These are phyloP conservation scores for Holothuria glaberrima DNA, from an alignment of 35 echinoderm and acorn worm species.

Conservation along the genomic window DNA sequence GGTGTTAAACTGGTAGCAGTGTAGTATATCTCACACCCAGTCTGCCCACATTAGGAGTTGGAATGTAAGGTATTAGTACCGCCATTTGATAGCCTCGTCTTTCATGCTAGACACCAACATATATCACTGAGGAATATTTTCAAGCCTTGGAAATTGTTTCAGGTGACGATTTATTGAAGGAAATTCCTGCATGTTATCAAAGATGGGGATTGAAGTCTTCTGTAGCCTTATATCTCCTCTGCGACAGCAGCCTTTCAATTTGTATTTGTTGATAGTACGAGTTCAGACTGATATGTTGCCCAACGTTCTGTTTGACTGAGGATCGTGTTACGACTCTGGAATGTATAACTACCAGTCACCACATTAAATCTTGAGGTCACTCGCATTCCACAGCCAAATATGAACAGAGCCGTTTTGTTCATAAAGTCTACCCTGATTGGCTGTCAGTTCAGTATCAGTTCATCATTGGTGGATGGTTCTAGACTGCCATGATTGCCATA, in stretches of 20 bases:
- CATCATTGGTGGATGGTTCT: slow-evolving; percentile 15
- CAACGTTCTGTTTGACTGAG: slow-evolving; percentile 30
- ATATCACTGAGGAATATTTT: too few relatives aligned
- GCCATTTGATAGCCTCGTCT: neutral
- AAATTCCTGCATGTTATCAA: slow-evolving; percentile 28
- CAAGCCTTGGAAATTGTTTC: neutral
- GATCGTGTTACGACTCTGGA: slow-evolving; percentile 33
- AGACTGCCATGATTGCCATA: slow-evolving; percentile 14
- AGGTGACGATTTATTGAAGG: slow-evolving; percentile 26
- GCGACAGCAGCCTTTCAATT: neutral
- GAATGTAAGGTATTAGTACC: slow-evolving; percentile 22
- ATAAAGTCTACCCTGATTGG: slow-evolving; percentile 38
- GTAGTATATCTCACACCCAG: neutral
- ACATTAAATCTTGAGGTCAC: slow-evolving; percentile 46
- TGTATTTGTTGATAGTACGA: slow-evolving; percentile 19
- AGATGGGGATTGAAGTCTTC: neutral
- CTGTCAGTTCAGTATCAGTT: neutral
- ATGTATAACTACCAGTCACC: neutral
- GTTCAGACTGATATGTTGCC: neutral
- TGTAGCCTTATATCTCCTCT: neutral
- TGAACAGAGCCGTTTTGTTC: slow-evolving; percentile 47
- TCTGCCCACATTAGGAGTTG: slow-evolving; percentile 49
- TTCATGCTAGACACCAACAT: neutral
- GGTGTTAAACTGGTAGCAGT: neutral
- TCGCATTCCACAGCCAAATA: slow-evolving; percentile 61